Evolutionary conservation across 2,888 invertebrate species (phyloP).

Genomic region (Gnatocerus cornutus): DNA sequence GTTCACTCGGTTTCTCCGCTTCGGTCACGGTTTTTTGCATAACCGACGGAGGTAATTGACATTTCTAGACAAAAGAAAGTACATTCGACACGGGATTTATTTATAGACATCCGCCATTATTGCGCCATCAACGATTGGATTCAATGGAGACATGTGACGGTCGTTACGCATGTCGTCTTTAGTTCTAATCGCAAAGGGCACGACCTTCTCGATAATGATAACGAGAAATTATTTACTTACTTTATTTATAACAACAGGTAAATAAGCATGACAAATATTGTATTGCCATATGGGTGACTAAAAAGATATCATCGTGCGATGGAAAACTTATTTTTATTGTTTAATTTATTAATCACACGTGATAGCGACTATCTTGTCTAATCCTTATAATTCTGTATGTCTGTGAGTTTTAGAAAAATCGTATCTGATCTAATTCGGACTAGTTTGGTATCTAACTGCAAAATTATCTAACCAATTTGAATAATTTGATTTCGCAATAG

Average conservation of each 20-base stretch:
- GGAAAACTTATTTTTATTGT: too few species aligned
- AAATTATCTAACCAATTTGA: too few species aligned
- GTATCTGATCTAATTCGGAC: too few species aligned
- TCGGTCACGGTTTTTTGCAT: conserved; percentile 30
- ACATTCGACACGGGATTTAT: conserved; percentile 37
- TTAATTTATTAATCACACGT: too few species aligned
- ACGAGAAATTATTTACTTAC: conserved; percentile 1
- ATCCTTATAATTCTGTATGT: too few species aligned
- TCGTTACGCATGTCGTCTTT: conserved; percentile 39
- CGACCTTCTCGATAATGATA: conserved; percentile 41
- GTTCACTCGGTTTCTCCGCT: conserved; percentile 4
- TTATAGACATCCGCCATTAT: conserved; percentile 42
- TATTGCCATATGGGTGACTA: too few species aligned
- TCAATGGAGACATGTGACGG: conserved; percentile 24
- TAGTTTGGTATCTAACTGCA: too few species aligned
- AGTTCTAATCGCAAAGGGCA: conserved; percentile 31
- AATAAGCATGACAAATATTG: not conserved
- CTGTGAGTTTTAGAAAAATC: too few species aligned
- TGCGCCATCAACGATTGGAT: conserved; percentile 28
- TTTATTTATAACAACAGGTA: conserved; percentile 1
- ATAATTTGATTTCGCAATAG: too few species aligned
- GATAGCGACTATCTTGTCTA: too few species aligned
- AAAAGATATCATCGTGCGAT: too few species aligned
- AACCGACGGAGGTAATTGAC: conserved; percentile 28
- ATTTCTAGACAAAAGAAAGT: conserved; percentile 38